phyloP scores from a whole-genome alignment of 2,113 vertebrate species.

The Pseudonaja textilis region DNA sequence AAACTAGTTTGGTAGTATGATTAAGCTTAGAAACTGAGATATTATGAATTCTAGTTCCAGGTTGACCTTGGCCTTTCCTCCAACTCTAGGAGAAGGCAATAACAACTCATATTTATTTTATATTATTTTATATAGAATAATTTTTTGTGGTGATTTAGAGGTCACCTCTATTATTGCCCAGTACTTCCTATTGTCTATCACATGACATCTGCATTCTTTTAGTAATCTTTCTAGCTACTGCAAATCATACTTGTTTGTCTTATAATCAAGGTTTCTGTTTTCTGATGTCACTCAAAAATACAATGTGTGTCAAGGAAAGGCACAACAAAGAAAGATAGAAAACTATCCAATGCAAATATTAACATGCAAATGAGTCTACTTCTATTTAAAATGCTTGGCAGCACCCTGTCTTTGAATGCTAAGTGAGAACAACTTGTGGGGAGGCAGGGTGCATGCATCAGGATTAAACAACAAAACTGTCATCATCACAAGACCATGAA shows the following conservation, averaged over 20 bases:
- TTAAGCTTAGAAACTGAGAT: not conserved
- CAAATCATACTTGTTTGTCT: not conserved
- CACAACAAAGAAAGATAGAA: not conserved
- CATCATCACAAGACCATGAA: not conserved
- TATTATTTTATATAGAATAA: not conserved
- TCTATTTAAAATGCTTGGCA: accelerated
- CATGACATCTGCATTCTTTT: not conserved
- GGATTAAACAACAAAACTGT: not conserved
- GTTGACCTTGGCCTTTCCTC: not conserved
- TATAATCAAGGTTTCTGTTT: not conserved
- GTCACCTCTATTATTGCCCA: not conserved
- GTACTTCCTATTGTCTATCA: not conserved
- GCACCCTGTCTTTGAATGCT: not conserved
- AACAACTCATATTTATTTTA: not conserved
- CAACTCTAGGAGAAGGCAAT: not conserved
- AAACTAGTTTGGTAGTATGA: not conserved
- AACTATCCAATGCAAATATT: not conserved
- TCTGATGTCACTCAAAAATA: not conserved
- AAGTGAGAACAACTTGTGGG: not conserved
- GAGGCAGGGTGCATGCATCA: not conserved
- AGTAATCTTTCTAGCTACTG: not conserved
- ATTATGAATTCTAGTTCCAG: not conserved
- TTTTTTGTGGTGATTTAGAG: not conserved
- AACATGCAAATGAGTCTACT: accelerated
- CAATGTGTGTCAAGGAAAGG: not conserved